Evolutionary conservation across 2,888 invertebrate species (phyloP).

Genomic region (Anaspis maculata): DNA sequence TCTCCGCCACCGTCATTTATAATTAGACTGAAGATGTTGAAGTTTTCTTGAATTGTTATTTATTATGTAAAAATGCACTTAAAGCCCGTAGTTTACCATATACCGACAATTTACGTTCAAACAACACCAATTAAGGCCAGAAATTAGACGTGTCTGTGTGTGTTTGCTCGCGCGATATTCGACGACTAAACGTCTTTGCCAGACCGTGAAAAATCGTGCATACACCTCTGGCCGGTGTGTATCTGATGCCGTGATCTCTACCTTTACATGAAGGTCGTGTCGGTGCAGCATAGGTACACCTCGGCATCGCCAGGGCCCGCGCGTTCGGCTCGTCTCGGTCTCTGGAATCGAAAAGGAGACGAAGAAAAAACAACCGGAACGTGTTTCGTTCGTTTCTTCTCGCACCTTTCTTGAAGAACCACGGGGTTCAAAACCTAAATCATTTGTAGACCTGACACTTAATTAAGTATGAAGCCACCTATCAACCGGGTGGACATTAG

Average conservation of each 20-base stretch:
- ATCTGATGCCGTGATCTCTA: too few relatives aligned
- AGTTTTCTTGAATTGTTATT: too few relatives aligned
- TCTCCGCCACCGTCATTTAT: too few relatives aligned
- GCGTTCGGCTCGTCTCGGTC: background rate
- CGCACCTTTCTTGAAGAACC: conserved; percentile 8
- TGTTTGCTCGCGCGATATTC: too few relatives aligned
- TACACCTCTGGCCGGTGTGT: too few relatives aligned
- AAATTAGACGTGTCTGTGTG: too few relatives aligned
- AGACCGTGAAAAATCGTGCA: conserved; percentile 7
- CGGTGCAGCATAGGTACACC: conserved; percentile 1
- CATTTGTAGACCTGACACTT: conserved; percentile 32
- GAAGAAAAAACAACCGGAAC: too few relatives aligned
- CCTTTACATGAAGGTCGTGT: conserved; percentile 3
- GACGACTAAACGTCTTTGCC: conserved; percentile 1
- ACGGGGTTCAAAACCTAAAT: conserved; percentile 28
- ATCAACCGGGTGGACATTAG: conserved; percentile 2
- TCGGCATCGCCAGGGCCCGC: conserved; percentile 1
- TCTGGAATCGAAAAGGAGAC: background rate
- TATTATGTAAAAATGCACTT: too few relatives aligned
- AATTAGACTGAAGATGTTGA: too few relatives aligned
- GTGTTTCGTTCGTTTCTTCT: background rate
- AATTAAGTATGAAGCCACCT: conserved; percentile 25
- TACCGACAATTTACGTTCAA: too few relatives aligned
- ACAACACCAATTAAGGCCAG: too few relatives aligned
- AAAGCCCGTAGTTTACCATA: too few relatives aligned